phyloP scores from a whole-genome alignment of 1,140 invertebrate genomes.

The Drosophila nigrodunni region DNA sequence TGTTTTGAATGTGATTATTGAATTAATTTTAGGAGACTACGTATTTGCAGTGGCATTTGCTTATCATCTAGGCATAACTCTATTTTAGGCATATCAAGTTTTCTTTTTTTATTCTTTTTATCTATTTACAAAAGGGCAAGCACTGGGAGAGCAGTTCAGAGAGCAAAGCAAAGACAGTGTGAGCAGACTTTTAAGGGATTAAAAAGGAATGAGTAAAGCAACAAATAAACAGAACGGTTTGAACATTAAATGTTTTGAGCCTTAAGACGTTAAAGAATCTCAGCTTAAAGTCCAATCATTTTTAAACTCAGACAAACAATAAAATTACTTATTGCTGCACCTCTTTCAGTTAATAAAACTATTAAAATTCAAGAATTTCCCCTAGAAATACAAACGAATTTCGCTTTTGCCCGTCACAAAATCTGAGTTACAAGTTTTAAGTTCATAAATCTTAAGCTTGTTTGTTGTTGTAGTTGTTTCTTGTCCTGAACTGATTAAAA shows the following conservation, averaged over 20 bases:
- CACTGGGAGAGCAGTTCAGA: slow-evolving; percentile 7
- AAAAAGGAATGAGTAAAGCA: neutral
- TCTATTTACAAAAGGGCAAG: slow-evolving; percentile 24
- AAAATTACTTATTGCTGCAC: no score
- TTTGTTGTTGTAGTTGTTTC: slow-evolving; percentile 24
- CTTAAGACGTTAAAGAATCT: no score
- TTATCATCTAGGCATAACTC: slow-evolving; percentile 46
- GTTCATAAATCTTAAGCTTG: slow-evolving; percentile 50
- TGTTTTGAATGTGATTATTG: slow-evolving; percentile 58
- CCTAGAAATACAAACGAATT: no score
- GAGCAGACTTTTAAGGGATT: neutral
- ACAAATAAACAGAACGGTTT: neutral
- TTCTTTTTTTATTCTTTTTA: neutral
- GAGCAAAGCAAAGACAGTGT: slow-evolving; percentile 8
- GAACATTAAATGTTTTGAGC: no score
- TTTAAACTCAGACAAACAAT: no score
- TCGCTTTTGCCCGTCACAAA: neutral
- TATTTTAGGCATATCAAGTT: slow-evolving; percentile 55
- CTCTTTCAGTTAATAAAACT: no score
- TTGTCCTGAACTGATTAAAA: slow-evolving; percentile 70
- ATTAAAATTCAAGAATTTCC: no score
- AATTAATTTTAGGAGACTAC: slow-evolving; percentile 64
- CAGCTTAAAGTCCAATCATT: no score
- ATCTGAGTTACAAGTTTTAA: slow-evolving; percentile 20
- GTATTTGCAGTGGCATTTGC: slow-evolving; percentile 46